Base-by-base conservation (phyloP, 2,797 vertebrate genomes). In the Spondyliosoma cantharus region DNA sequence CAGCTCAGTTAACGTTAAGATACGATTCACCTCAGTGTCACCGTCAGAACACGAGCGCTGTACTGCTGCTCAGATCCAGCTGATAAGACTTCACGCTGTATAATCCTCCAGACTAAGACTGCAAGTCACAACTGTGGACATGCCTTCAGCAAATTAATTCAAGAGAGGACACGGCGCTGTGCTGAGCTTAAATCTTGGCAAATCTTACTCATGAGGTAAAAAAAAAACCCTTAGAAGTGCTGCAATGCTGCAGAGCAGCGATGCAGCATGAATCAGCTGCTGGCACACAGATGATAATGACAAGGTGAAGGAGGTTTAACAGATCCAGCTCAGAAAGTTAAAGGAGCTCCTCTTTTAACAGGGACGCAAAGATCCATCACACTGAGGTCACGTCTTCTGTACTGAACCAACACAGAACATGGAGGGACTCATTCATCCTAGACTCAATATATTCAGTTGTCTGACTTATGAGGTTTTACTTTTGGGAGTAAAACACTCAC, bases 191-290 rank as follows among this genome's bases (percentile, higher is more conserved):
- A 76, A 79, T 84, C 83, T 88, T 91, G 90, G 88, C 90, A 91
- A 86, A 92, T 80, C 74, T 78, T 32, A 72, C 70, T 32, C 63
- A 63, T 32, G 7, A 24, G 32, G 45, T 16, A 68, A 27, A 49
- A 24, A 61, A 74, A 76, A 74, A 3, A 57, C 37, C 20, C 73
- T 71, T 71, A 11, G 46, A 83, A 82, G 61, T 91, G 81, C 92
- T 92, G 93, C 92, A 93, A 61, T 91, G 90, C 89, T 91, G 90
- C 89, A 90, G 85, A 80, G 2, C 48, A 62, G 74, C 81, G 71
- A 85, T 89, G 91, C 94, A 93, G 93, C 90, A 94, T 94, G 92
- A 95, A 93, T 94, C 93, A 94, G 93, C 94, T 94, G 82, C 72
- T 93, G 89, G 90, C 91, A 87, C 27, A 67, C 19, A 9, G 64